Conservation (phyloP, 2,888 invertebrate genomes). For the Dryadula phaetusa region DNA sequence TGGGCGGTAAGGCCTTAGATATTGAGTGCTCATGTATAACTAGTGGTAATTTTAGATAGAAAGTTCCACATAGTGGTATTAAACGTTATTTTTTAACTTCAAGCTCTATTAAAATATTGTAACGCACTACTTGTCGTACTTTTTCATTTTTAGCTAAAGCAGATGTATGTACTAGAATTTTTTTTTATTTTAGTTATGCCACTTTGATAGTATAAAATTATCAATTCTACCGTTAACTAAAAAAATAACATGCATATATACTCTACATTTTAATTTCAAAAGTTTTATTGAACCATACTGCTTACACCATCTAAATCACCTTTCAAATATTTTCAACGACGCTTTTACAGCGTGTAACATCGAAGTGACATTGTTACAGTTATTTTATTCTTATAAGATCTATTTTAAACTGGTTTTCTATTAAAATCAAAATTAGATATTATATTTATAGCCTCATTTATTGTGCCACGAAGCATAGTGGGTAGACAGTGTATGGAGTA, state of each 20-base stretch:
- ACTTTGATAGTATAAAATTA: too few species aligned
- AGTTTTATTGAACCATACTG: constrained; percentile 14
- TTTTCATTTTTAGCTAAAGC: too few species aligned
- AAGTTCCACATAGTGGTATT: background rate
- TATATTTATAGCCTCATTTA: too few species aligned
- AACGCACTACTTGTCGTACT: too few species aligned
- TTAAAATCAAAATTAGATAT: too few species aligned
- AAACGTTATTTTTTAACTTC: background rate
- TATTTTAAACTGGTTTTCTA: constrained; percentile 14
- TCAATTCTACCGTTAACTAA: too few species aligned
- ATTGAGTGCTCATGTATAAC: constrained; percentile 18
- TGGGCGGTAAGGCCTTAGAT: constrained; percentile 13
- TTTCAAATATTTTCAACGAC: constrained; percentile 51
- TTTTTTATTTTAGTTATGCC: too few species aligned
- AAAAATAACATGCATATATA: background rate
- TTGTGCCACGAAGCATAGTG: too few species aligned
- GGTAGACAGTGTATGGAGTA: too few species aligned
- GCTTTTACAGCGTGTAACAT: constrained; percentile 42
- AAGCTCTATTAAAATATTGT: background rate
- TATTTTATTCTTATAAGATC: constrained; percentile 44
- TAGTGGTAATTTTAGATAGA: background rate
- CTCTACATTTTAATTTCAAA: background rate
- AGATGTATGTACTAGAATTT: too few species aligned
- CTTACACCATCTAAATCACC: constrained; percentile 34
- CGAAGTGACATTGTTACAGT: constrained; percentile 51